phyloP scores from a whole-genome alignment of 2,888 invertebrate genomes.

The Pandemis corylana region DNA sequence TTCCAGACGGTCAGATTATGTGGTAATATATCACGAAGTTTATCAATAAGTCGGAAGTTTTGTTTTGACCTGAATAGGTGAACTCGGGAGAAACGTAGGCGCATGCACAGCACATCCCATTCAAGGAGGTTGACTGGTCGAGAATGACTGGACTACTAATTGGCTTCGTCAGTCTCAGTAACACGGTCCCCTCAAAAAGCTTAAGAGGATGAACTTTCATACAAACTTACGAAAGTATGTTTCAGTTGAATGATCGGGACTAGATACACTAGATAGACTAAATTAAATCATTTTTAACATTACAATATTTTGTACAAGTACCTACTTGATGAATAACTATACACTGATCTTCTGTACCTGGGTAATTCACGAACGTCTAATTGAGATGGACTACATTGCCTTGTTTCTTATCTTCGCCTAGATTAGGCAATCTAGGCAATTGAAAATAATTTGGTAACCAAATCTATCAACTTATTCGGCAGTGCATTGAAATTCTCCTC shows the following conservation, averaged over 20 bases:
- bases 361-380: not conserved
- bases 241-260: too few relatives aligned
- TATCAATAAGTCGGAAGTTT: conserved; percentile 50
- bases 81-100: conserved; percentile 59
- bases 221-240: not conserved
- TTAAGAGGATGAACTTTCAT: not conserved
- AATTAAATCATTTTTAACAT: not conserved
- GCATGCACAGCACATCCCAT: conserved; percentile 67
- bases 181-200: conserved; percentile 55
- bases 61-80: conserved; percentile 55
- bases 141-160: conserved; percentile 70
- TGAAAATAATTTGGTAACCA: not conserved
- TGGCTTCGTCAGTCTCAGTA: conserved; percentile 60
- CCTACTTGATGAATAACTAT: too few relatives aligned
- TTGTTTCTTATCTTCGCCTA: conserved; percentile 5
- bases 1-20: conserved; percentile 46
- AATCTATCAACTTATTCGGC: not conserved
- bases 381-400: not conserved
- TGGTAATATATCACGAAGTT: conserved; percentile 55
- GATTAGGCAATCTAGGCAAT: not conserved
- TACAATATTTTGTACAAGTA: not conserved
- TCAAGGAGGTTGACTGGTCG: conserved; percentile 66
- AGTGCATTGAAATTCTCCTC: conserved; percentile 53
- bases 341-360: too few relatives aligned
- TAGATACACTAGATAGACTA: too few relatives aligned